Evolutionary conservation across 2,797 vertebrate genomes (phyloP), one percentile per base, ranked within the genome.

Genomic region (Fistularia tabacaria): DNA sequence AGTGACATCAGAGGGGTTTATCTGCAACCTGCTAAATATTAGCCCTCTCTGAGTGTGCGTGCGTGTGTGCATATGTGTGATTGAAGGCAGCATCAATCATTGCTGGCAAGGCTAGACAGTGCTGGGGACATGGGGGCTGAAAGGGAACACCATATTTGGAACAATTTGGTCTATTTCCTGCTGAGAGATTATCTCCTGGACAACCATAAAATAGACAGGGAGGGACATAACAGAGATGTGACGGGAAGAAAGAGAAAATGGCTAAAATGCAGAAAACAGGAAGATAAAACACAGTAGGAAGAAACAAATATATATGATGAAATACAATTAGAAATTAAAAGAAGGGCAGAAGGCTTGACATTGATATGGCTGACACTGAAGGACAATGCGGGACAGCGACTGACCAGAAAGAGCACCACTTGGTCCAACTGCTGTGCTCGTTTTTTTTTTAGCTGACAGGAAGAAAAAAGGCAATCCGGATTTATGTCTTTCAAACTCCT

Each of bases 1-100:
- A 84, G 76, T 78, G 83, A 85, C 81, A 82, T 84, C 77, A 80
- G 82, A 82, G 66, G 65, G 71, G 85, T 82, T 90, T 90, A 88
- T 90, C 85, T 81, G 80, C 83, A 88, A 87, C 85, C 87, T 87
- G 87, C 77, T 84, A 85, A 80, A 85, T 46, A 72, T 74, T 62
- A 10, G 4, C 45, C 59, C 42, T 52, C 42, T 50, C 57, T 51
- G 66, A 57, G 62, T 51, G 58, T 51, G 52, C 10, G 43, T 42
- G 65, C 48, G 66, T 62, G 64, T 47, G 54, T 46, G 62, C 69
- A 46, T 39, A 50, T 38, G 39, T 60, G 62, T 55, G 70, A 64
- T 52, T 65, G 59, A 71, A 66, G 66, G 62, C 51, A 49, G 59
- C 1, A 14, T 80, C 65, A 80, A 69, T 83, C 77, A 68, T 53